These are phyloP conservation scores for Epirrita christyi DNA, from an alignment of 2,888 invertebrate species.

Conservation along the genomic window DNA sequence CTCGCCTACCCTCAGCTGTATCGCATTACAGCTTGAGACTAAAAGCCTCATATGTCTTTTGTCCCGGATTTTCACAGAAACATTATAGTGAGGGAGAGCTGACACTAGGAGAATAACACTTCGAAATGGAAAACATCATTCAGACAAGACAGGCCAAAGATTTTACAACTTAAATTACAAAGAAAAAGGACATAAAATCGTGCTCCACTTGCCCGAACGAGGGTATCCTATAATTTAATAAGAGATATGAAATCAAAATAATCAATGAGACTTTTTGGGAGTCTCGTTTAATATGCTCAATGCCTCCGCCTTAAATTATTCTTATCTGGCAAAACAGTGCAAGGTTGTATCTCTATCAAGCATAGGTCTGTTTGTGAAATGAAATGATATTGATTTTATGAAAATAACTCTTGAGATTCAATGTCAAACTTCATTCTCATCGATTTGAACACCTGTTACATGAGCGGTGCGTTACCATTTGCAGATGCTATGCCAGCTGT, in stretches of 20 bases:
- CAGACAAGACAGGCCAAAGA: not conserved
- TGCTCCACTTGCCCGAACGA: constrained; percentile 19
- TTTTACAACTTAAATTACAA: constrained; percentile 2
- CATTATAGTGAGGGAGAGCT: not conserved
- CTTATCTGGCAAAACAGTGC: constrained; percentile 23
- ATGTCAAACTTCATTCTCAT: constrained; percentile 55
- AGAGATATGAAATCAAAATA: constrained; percentile 25
- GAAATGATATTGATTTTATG: constrained; percentile 56
- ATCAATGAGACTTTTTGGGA: constrained; percentile 20
- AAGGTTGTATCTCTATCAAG: constrained; percentile 20
- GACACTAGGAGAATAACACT: not conserved
- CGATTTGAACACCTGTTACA: constrained; percentile 73
- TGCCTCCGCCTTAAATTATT: constrained; percentile 8
- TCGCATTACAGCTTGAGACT: constrained; percentile 12
- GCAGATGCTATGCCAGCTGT: constrained; percentile 30
- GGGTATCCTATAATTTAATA: constrained; percentile 25
- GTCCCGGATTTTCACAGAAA: constrained; percentile 4
- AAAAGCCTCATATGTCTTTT: constrained; percentile 4
- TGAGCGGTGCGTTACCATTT: constrained; percentile 44
- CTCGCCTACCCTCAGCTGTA: constrained; percentile 7
- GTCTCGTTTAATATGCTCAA: constrained; percentile 20
- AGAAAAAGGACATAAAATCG: constrained; percentile 11
- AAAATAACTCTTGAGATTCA: constrained; percentile 50
- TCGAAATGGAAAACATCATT: not conserved
- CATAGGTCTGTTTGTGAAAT: constrained; percentile 24